A percentile compares a stretch with the other conserved stretches of the same genome.
phyloP scores from a whole-genome alignment of 2,797 vertebrate species.

The Microctenopoma stevenorrisi region DNA sequence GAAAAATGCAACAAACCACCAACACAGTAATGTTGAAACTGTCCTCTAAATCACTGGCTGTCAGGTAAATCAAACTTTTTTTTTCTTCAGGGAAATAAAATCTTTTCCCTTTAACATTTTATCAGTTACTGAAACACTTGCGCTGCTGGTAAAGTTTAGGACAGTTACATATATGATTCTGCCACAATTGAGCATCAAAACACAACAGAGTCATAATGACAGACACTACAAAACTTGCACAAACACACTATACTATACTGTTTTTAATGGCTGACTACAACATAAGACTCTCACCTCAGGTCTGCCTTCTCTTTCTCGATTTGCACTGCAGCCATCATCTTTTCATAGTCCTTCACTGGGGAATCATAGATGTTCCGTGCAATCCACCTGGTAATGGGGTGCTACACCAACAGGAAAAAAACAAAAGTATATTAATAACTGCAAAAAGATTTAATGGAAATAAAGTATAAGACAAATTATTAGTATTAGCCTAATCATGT shows the following conservation, averaged over 20 bases:
- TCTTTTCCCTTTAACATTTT: neutral
- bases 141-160: neutral
- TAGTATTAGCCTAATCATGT: neutral
- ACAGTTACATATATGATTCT: too few species aligned
- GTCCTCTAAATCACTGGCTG: too few species aligned
- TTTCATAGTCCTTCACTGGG: slow-evolving; percentile 94
- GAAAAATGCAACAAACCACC: neutral
- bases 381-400: slow-evolving; percentile 95
- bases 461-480: neutral
- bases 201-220: neutral
- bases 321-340: slow-evolving; percentile 87
- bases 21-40: neutral
- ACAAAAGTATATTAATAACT: neutral
- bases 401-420: slow-evolving; percentile 77
- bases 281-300: slow-evolving; percentile 82
- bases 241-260: too few species aligned
- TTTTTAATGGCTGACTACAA: neutral
- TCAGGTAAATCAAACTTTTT: too few species aligned
- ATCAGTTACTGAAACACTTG: neutral
- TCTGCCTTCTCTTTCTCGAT: slow-evolving; percentile 87
- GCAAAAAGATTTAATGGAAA: neutral
- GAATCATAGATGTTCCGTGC: slow-evolving; percentile 81
- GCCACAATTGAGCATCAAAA: neutral
- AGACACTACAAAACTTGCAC: neutral
- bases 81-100: too few species aligned